Base-by-base conservation (phyloP, 2,888 invertebrate species). In the Drosophila kuntzei region DNA sequence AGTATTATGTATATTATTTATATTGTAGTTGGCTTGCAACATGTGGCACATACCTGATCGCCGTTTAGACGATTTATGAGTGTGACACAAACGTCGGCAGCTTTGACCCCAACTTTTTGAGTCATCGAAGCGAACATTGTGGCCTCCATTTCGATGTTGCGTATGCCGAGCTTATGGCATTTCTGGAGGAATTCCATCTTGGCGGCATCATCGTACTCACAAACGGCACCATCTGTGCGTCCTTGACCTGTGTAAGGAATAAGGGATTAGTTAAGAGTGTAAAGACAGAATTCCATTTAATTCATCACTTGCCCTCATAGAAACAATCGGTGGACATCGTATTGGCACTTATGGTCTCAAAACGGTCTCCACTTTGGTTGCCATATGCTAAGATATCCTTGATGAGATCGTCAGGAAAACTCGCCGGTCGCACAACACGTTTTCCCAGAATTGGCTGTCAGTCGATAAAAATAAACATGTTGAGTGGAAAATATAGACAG, bases 111-210 rank as follows among this genome's bases (percentile, higher is more conserved):
- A 0, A 95, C 95, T 71, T 94, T 94, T 47, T 93, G 92, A 5
- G 95, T 95, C 51, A 95, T 90, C 0, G 96, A 95, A 0, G 96
- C 94, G 82, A 96, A 96, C 37, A 95, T 95, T 0, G 95, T 94
- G 0, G 95, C 95, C 90, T 97, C 97, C 96, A 96, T 96, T 91
- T 97, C 97, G 53, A 97, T 95, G 87, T 97, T 97, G 43, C 93
- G 93, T 1, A 97, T 94, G 0, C 95, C 96, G 37, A 93, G 83
- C 0, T 91, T 83, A 8, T 93, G 87, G 2, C 95, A 91, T 22
- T 91, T 91, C 0, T 91, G 87, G 11, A 97, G 90, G 82, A 95
- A 97, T 0, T 90, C 84, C 89, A 95, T 91, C 89, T 96, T 96
- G 5, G 96, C 95, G 0, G 92, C 90, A 37, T 94, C 94, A 0